Evolutionary conservation across 2,113 vertebrate genomes (phyloP), one percentile per base, ranked within the genome.

Genomic region (Phrynocephalus versicolor): DNA sequence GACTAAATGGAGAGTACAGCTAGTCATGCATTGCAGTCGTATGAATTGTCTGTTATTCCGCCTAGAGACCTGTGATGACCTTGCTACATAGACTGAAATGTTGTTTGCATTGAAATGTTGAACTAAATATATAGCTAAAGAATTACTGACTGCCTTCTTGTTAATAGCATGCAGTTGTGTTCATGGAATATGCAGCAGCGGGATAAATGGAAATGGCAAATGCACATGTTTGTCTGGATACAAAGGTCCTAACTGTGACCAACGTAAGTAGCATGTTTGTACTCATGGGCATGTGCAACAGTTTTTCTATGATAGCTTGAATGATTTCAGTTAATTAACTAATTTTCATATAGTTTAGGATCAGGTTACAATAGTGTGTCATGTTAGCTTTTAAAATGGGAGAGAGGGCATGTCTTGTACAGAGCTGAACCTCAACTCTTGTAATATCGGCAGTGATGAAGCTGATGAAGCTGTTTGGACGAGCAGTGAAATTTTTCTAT

Each of bases 161-260:
- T 67, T 39, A 27, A 0, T 33, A 99, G 98, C 90, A 23, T 99
- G 98, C 70, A 89, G 39, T n/a, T 99, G 98, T 35, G 58, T 97
- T 81, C 97, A 99, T 1, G 98, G 98, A 8, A 55, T 97, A 1
- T 99, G 98, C 92, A 94, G 91, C 89, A 91, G 88, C 16, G 98
- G 98, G 1, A 60, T 96, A 4, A 74, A 55, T 0, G 98, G 98
- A 0, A 87, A 97, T 1, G 98, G 98, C 1, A 90, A 57, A 37
- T 99, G 98, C 74, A 91, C 92, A 6, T 99, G 98, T 88, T 94
- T 97, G 45, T 97, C 98, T n/a, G 97, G 97, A 1, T 99, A 99
- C 89, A 94, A 86, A 27, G 98, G 98, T 62, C 89, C 90, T 30
- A 90, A 25, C 60, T 99, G 98, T 88, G 97, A 98, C 57, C 91